Percentiles rank a stretch among this genome's conserved stretches.
Conservation (phyloP, 2,113 vertebrate genomes). For the Isurus oxyrinchus region DNA sequence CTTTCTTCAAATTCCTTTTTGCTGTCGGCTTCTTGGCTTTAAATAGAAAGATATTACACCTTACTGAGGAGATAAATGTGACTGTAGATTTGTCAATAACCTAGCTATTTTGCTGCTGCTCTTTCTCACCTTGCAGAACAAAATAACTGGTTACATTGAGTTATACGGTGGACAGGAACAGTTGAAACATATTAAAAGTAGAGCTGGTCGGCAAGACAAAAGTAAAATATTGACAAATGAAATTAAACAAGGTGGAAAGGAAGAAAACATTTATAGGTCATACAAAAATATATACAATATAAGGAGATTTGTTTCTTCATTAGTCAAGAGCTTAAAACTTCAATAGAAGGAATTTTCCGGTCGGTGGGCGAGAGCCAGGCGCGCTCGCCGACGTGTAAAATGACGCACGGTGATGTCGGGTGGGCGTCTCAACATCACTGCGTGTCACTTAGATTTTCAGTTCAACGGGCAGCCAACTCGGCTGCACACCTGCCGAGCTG, state of each 20-base stretch:
- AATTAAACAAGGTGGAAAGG: neutral
- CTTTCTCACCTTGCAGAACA: neutral
- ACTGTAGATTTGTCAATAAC: neutral
- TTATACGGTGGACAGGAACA: neutral
- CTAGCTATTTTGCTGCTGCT: neutral
- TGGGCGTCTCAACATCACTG: too few species aligned
- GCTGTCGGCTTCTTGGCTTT: conserved; percentile 23
- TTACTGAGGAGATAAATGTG: neutral
- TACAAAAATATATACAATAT: neutral
- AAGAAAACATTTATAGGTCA: neutral
- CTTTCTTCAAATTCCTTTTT: conserved; percentile 43
- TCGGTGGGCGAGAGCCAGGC: too few species aligned
- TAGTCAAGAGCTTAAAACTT: neutral
- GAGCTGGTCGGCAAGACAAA: neutral
- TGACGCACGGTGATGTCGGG: too few species aligned
- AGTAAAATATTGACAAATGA: neutral
- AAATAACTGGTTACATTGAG: neutral
- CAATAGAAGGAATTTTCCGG: neutral
- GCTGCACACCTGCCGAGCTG: too few species aligned
- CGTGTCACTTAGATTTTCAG: too few species aligned
- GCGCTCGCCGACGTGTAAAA: too few species aligned
- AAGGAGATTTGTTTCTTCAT: neutral
- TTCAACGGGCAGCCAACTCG: too few species aligned
- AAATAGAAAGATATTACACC: neutral
- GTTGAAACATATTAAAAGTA: too few species aligned